Percentiles rank a stretch among this genome's conserved stretches.
Evolutionary conservation across 2,797 vertebrate species (phyloP).

Genomic region (Chaetodon trifasciatus): DNA sequence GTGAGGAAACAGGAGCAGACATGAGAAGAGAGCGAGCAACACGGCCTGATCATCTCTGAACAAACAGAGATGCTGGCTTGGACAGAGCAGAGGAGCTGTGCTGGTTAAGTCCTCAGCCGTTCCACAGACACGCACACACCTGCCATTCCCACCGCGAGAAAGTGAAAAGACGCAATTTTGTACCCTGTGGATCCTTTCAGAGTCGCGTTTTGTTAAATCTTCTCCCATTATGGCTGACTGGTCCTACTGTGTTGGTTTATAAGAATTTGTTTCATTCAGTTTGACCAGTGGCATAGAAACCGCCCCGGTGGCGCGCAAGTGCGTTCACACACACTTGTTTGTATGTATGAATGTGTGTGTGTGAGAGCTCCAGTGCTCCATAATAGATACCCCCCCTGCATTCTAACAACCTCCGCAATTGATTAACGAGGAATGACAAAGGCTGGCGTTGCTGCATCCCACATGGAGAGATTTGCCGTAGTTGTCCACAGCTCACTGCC

Average conservation of each 20-base stretch:
- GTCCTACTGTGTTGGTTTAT: conserved; percentile 61
- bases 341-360: conserved; percentile 5
- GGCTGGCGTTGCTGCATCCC: conserved; percentile 48
- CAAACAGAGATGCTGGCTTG: conserved; percentile 34
- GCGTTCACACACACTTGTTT: conserved; percentile 17
- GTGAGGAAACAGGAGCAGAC: conserved; percentile 60
- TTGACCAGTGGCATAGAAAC: conserved; percentile 73
- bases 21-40: conserved; percentile 35
- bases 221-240: conserved; percentile 51
- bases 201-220: conserved; percentile 49
- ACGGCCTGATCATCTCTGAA: conserved; percentile 32
- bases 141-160: conserved; percentile 54
- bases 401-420: conserved; percentile 52
- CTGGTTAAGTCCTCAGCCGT: conserved; percentile 2
- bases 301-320: conserved; percentile 3
- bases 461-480: conserved; percentile 24
- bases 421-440: conserved; percentile 65
- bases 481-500: conserved; percentile 53
- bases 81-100: conserved; percentile 26
- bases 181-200: conserved; percentile 71
- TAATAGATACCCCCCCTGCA: conserved; percentile 32
- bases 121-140: conserved; percentile 42
- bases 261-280: conserved; percentile 72
- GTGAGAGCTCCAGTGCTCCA: conserved; percentile 28
- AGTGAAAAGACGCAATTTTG: conserved; percentile 63